Evolutionary conservation across 2,113 vertebrate species (phyloP), one percentile per base, ranked within the genome.

Genomic region (Daphoenositta chrysoptera): DNA sequence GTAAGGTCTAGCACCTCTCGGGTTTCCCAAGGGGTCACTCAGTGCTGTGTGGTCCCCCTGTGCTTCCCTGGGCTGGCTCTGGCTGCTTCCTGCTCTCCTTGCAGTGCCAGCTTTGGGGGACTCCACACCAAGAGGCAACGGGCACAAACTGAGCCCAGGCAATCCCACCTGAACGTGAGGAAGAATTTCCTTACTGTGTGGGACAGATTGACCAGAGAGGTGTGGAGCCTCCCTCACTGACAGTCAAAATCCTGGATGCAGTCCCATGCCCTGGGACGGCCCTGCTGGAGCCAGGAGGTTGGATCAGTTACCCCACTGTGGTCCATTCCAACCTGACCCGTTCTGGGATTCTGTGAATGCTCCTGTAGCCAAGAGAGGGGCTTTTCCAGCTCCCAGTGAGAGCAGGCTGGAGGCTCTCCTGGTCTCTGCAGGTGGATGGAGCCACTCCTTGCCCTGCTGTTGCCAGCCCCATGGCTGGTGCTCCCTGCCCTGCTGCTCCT

Each of bases 101-200:
- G 63, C 73, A 21, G 14, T 12, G 26, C 73, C 33, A 30, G 27
- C 56, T 50, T 19, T 58, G 70, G 14, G n/a, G 57, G 39, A 63
- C 11, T n/a, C n/a, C 20, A 53, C 33, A 57, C 9, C 0, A 1
- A 66, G 44, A 58, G 15, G 21, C 35, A 72, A 64, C 0, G 0
- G 60, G 61, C 53, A 75, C 61, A 60, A 31, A 35, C 30, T 56
- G 40, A 19, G 30, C 39, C 20, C 37, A 22, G 70, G 14, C 42
- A 76, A 54, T 47, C 35, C 40, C 79, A 54, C 47, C 35, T 48
- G 70, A 61, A 31, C n/a, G 5, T 0, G 7, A 53, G 70, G 16
- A 45, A 30, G 17, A 40, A 19, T 3, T 60, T 73, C 37, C n/a
- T 54, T 17, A 17, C 15, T 33, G 26, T 35, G 40, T 80, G 58